phyloP scores from a whole-genome alignment of 2,888 invertebrate species.

The Lapara coniferarum region DNA sequence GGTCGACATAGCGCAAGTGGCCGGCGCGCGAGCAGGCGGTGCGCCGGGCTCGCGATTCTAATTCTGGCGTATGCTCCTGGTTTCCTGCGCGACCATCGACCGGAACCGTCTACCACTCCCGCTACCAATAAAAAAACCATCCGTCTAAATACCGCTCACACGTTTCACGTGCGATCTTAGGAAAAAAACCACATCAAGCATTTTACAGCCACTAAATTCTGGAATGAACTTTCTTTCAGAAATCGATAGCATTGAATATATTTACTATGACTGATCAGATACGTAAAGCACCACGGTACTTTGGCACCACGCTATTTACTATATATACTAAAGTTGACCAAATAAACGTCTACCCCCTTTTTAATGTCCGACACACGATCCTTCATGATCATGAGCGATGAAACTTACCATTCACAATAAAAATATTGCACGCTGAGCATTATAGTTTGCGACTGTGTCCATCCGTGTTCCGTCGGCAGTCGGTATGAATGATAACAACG shows the following conservation, averaged over 20 bases:
- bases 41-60: slow-evolving; percentile 70
- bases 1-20: slow-evolving; percentile 64
- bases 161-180: slow-evolving; percentile 27
- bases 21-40: slow-evolving; percentile 34
- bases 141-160: slow-evolving; percentile 33
- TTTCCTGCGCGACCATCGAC: slow-evolving; percentile 64
- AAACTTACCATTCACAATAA: background rate
- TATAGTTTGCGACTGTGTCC: slow-evolving; percentile 46
- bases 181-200: slow-evolving; percentile 1
- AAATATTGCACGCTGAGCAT: background rate
- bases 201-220: background rate
- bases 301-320: too few species aligned
- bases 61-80: slow-evolving; percentile 73
- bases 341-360: too few species aligned
- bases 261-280: background rate
- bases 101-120: slow-evolving; percentile 61
- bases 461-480: slow-evolving; percentile 48
- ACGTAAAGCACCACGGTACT: too few species aligned
- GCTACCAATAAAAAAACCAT: slow-evolving; percentile 64
- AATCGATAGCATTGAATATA: background rate
- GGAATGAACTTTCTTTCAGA: background rate
- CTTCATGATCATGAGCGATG: too few species aligned
- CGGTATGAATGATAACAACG: slow-evolving; percentile 57
- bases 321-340: too few species aligned
- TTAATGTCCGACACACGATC: too few species aligned